Conservation (phyloP, 2,888 invertebrate genomes). For the Coelopa pilipes region DNA sequence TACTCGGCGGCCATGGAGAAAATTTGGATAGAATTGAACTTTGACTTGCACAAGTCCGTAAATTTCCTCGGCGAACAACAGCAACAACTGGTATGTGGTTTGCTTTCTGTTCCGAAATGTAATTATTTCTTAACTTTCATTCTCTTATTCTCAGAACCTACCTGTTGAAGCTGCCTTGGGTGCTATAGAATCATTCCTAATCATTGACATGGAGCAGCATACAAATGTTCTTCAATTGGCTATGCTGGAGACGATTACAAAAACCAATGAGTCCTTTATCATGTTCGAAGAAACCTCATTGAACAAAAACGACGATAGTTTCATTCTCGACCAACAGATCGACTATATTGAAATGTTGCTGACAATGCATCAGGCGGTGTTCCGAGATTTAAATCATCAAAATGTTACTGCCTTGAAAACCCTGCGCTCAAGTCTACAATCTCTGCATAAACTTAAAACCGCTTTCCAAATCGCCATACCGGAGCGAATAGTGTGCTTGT, state of each 20-base stretch:
- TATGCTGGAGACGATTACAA: conserved; percentile 47
- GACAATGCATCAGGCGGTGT: conserved; percentile 45
- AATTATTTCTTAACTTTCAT: neutral
- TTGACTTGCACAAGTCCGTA: conserved; percentile 47
- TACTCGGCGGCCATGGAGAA: conserved; percentile 53
- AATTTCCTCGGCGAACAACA: conserved; percentile 42
- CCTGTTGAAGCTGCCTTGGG: conserved; percentile 36
- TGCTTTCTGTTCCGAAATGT: neutral
- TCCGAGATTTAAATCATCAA: conserved; percentile 32
- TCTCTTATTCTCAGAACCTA: conserved; percentile 35
- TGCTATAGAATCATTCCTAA: conserved; percentile 40
- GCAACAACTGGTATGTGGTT: conserved; percentile 43
- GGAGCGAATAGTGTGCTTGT: conserved; percentile 41
- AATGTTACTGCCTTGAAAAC: conserved; percentile 32
- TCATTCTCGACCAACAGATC: conserved; percentile 51
- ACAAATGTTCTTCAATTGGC: conserved; percentile 45
- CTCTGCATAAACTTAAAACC: conserved; percentile 33
- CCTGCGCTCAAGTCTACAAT: conserved; percentile 30
- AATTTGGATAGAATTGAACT: conserved; percentile 53
- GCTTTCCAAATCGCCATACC: conserved; percentile 40
- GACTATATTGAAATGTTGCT: conserved; percentile 51
- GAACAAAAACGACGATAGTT: conserved; percentile 37
- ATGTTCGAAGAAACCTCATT: conserved; percentile 47
- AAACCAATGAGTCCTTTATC: conserved; percentile 47
- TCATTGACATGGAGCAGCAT: conserved; percentile 36